Evolutionary conservation across 2,888 invertebrate species (phyloP).

Genomic region (Autographa pulchrina): DNA sequence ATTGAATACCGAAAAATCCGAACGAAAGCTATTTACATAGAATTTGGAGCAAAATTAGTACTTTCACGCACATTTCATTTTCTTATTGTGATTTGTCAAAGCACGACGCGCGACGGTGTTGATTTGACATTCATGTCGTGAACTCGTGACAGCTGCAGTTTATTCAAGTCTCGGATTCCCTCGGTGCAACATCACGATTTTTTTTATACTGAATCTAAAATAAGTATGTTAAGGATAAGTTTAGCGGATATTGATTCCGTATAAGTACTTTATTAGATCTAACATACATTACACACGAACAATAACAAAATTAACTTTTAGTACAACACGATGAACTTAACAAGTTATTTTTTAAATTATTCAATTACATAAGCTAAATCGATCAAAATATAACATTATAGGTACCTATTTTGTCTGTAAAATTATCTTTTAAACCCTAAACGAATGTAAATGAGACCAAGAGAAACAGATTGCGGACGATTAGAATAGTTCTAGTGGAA

Average conservation of each 20-base stretch:
- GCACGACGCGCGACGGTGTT: conserved; percentile 19
- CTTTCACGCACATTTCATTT: conserved; percentile 54
- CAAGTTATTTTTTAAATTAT: no score
- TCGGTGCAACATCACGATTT: conserved; percentile 10
- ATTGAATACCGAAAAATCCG: conserved; percentile 72
- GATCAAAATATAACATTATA: no score
- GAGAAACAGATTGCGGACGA: no score
- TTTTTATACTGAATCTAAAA: neutral
- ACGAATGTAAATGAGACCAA: no score
- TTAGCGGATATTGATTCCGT: neutral
- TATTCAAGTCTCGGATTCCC: conserved; percentile 32
- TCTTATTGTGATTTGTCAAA: conserved; percentile 32
- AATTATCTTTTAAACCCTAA: no score
- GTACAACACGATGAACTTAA: no score
- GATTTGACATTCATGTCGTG: conserved; percentile 48
- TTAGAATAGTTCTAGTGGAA: no score
- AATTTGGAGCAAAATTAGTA: conserved; percentile 57
- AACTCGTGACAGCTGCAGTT: conserved; percentile 23
- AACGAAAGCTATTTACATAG: conserved; percentile 56
- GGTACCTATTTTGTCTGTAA: no score
- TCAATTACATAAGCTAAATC: no score
- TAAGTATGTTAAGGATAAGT: neutral
- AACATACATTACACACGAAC: neutral
- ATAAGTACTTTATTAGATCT: neutral
- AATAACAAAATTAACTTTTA: no score